Base-by-base conservation (phyloP, 2,113 vertebrate species). In the Tupaia chinensis region DNA sequence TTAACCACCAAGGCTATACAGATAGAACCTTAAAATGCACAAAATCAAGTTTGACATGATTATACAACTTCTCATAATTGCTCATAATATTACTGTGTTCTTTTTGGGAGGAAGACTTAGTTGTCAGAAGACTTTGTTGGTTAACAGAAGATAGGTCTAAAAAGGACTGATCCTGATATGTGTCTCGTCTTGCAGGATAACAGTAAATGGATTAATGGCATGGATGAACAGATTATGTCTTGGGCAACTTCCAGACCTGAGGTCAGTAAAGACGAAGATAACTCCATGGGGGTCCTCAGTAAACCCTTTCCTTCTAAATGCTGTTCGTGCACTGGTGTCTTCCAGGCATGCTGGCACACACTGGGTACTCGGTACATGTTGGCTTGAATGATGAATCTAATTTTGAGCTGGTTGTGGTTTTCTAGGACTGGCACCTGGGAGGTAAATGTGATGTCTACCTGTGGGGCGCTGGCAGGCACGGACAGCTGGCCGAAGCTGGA, bases 181-280 rank as follows among this genome's bases (percentile, higher is more conserved):
- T 95, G 16, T 54, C 80, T 90, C 94, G 91, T 79, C 97, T 96
- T 98, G 27, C 97, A 99, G 99, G 99, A 99, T 98, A 99, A 99
- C 97, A 99, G 99, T 93, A 99, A 99, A 94, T 99, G 99, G 99
- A 99, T 98, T n/a, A 98, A 98, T 96, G 99, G 99, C 27, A 98
- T 99, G 99, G 99, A 99, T 96, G 99, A 99, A 72, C 99, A 99
- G 97, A 99, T 99, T 96, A 99, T 99, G 99, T 99, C 99, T 32
- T 99, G 99, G 99, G 99, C 99, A 96, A 99, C 99, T 0, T 99
- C 99, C 11, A 99, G 99, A 97, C 99, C 99, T 70, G 99, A 99
- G 99, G 99, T 99, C 90, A 98, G 98, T 98, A 34, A 93, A 95
- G 20, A 3, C 32, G 14, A 34, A 53, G 78, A 58, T 27, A 60